Conservation (phyloP, 2,113 vertebrate species). For the Cyanoderma ruficeps region DNA sequence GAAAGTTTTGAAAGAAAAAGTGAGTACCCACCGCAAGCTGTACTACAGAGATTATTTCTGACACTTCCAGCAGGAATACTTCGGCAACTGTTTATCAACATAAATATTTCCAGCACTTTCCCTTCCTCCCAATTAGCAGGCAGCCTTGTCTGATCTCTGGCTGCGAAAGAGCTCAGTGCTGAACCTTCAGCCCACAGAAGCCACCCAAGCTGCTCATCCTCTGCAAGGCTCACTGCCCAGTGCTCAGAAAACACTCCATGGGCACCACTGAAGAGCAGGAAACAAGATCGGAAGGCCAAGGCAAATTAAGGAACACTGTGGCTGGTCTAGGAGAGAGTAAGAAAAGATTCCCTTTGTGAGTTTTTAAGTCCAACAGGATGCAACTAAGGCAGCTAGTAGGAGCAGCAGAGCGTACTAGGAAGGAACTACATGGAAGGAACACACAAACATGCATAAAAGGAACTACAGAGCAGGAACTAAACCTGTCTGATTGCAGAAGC, state of each 20-base stretch:
- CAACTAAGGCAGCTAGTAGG: background rate
- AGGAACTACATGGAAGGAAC: background rate
- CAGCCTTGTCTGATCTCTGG: background rate
- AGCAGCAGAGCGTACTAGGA: background rate
- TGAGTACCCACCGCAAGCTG: background rate
- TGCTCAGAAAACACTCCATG: background rate
- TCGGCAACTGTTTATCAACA: background rate
- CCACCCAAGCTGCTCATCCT: background rate
- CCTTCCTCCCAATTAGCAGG: background rate
- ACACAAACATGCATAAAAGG: rapidly evolving
- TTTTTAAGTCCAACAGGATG: background rate
- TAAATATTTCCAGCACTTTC: background rate
- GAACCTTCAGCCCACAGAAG: background rate
- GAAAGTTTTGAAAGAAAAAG: background rate
- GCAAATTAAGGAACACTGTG: background rate
- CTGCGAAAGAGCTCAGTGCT: background rate
- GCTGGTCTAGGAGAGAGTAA: background rate
- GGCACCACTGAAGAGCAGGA: background rate
- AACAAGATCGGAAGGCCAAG: background rate
- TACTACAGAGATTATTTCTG: background rate
- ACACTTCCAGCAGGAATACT: background rate
- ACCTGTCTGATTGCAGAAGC: background rate
- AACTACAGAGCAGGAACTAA: background rate
- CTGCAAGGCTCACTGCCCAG: background rate
- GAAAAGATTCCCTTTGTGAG: background rate